Percentiles rank a stretch among this genome's conserved stretches.
phyloP scores from a whole-genome alignment of 2,888 invertebrate species.

The Cepaea hortensis region DNA sequence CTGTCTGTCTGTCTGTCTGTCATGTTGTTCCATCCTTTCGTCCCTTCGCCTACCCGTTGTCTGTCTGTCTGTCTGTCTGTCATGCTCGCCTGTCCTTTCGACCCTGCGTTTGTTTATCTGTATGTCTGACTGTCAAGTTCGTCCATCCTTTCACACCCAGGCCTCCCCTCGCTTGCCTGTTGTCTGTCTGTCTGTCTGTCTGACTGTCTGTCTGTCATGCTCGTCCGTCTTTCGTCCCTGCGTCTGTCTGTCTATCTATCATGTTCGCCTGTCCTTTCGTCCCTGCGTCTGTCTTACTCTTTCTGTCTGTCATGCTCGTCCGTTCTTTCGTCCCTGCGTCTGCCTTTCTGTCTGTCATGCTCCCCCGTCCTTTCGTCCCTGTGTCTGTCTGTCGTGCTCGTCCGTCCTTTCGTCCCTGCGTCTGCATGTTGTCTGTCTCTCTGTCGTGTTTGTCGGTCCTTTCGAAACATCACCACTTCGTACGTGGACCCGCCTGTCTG shows the following conservation, averaged over 20 bases:
- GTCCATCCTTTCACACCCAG: not conserved
- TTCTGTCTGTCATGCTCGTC: not conserved
- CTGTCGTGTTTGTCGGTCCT: no score
- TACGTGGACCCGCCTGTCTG: no score
- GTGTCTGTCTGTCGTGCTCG: no score
- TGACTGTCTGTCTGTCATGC: not conserved
- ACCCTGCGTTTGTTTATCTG: not conserved
- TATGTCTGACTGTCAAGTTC: not conserved
- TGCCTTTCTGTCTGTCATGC: no score
- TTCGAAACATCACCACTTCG: no score
- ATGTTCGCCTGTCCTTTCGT: not conserved
- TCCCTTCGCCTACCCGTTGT: not conserved
- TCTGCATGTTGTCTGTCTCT: no score
- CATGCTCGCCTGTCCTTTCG: not conserved
- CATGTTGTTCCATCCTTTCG: not conserved
- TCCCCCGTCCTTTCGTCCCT: no score
- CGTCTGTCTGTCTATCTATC: not conserved
- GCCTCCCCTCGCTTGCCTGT: not conserved
- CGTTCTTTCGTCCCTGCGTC: no score
- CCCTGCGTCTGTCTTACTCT: not conserved
- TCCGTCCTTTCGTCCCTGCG: no score
- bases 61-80: not conserved
- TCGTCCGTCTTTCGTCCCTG: not conserved
- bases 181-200: conserved; percentile 7
- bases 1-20: not conserved